Percentiles rank a stretch among this genome's conserved stretches.
phyloP scores from a whole-genome alignment of 2,797 vertebrate species.

The Anisognathus igniventris region DNA sequence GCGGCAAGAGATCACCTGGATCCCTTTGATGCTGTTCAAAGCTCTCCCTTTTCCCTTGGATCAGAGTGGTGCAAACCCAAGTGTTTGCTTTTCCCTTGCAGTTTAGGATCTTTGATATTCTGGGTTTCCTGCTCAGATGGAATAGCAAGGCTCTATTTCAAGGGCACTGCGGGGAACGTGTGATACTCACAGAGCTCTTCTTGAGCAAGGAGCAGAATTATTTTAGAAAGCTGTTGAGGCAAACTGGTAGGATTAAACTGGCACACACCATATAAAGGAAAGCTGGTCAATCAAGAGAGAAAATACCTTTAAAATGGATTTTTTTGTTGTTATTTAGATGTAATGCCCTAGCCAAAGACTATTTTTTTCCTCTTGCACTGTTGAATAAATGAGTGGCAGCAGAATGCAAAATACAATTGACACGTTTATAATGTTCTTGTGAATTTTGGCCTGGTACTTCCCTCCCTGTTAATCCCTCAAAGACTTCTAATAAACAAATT shows the following conservation, averaged over 20 bases:
- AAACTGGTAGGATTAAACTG: background rate
- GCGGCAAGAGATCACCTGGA: background rate
- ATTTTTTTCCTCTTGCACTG: background rate
- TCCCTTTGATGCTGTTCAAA: background rate
- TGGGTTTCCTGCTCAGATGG: background rate
- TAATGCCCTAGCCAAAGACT: background rate
- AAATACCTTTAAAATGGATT: background rate
- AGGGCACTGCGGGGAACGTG: background rate
- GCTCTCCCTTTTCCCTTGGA: background rate
- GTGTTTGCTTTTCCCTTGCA: background rate
- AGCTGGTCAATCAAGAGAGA: background rate
- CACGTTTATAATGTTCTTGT: background rate
- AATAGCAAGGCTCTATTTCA: background rate
- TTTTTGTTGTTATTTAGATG: background rate
- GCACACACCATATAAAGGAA: background rate
- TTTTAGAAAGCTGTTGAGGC: background rate
- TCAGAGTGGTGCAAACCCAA: background rate
- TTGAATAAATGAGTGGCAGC: background rate
- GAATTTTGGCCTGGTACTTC: background rate
- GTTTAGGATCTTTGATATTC: background rate
- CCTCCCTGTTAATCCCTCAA: background rate
- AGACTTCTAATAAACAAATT: background rate
- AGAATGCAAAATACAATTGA: background rate
- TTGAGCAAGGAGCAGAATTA: background rate
- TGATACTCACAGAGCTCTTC: background rate